Conservation (phyloP, 2,888 invertebrate genomes). For the Cerastoderma edule region DNA sequence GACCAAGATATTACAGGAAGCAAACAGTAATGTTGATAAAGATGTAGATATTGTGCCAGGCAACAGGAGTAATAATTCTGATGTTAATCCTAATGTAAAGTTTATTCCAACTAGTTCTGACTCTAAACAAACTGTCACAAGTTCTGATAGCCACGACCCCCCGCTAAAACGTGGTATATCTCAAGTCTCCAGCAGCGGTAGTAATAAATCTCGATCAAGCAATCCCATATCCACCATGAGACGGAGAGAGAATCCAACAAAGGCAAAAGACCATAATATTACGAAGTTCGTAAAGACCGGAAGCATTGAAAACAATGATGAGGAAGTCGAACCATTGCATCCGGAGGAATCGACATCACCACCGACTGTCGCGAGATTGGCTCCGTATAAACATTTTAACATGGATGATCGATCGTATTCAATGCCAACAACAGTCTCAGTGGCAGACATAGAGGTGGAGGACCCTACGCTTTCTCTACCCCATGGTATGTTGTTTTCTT, state of each 20-base stretch:
- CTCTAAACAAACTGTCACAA: neutral
- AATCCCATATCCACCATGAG: neutral
- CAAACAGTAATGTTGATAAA: neutral
- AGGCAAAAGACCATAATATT: conserved; percentile 38
- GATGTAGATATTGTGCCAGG: neutral
- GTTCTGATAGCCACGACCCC: neutral
- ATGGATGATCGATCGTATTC: conserved; percentile 27
- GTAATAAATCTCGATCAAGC: conserved; percentile 31
- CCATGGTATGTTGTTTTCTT: neutral
- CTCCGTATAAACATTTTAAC: conserved; percentile 14
- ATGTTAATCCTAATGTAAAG: neutral
- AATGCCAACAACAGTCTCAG: conserved; percentile 43
- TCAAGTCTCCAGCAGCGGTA: conserved; percentile 44
- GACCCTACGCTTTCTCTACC: conserved; percentile 24
- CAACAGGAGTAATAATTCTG: neutral
- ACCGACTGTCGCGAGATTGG: neutral
- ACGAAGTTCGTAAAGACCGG: conserved; percentile 33
- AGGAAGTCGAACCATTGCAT: conserved; percentile 45
- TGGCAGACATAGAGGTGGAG: conserved; percentile 55
- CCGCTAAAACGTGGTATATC: conserved; percentile 37
- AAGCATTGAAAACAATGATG: conserved; percentile 39
- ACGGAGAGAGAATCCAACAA: conserved; percentile 7
- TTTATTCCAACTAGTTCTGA: neutral
- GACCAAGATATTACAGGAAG: neutral
- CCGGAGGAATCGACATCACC: conserved; percentile 18